Conservation (phyloP, 2,888 invertebrate genomes). For the Amiota mariae region DNA sequence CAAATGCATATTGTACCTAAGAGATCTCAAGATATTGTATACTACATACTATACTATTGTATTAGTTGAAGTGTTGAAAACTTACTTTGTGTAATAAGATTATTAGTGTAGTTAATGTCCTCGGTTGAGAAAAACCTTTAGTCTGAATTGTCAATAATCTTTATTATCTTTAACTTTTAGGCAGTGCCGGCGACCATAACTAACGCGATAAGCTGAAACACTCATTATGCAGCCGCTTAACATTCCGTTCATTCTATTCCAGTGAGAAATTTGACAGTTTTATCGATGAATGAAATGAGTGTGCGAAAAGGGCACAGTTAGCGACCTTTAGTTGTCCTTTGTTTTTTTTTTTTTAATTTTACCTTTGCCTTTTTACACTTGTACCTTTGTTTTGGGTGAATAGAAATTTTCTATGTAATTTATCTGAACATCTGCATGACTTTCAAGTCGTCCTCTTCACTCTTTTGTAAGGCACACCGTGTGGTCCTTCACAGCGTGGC, state of each 20-base stretch:
- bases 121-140: conserved; percentile 12
- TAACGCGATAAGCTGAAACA: conserved; percentile 29
- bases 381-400: background rate
- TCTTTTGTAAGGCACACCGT: background rate
- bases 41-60: background rate
- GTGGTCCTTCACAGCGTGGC: background rate
- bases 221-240: conserved; percentile 49
- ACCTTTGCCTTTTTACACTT: conserved; percentile 7
- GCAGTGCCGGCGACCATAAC: conserved; percentile 11
- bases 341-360: background rate
- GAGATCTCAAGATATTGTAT: background rate
- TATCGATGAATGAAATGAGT: conserved; percentile 16
- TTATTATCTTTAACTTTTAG: conserved; percentile 34
- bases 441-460: background rate
- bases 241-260: conserved; percentile 9
- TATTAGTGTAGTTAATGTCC: conserved; percentile 38
- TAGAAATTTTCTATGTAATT: background rate
- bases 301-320: background rate
- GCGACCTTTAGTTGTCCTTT: background rate
- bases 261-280: conserved; percentile 63
- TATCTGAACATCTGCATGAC: background rate
- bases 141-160: background rate
- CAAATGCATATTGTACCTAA: background rate
- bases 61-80: conserved; percentile 40
- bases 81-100: conserved; percentile 5